Base-by-base conservation (phyloP, 2,888 invertebrate species). In the Protophormia terraenovae region DNA sequence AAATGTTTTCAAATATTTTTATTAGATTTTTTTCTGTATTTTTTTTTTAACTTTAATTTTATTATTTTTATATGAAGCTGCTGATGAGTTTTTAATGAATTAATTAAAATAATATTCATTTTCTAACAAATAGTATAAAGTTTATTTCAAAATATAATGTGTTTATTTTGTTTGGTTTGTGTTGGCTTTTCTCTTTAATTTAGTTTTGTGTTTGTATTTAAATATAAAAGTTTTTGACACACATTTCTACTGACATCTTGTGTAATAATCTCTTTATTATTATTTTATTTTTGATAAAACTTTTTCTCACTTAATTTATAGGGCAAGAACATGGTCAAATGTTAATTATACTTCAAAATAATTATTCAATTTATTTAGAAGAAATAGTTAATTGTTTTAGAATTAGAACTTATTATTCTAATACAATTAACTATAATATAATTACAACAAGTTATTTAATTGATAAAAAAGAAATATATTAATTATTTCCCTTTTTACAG, bases 41-140 rank as follows among this genome's bases (percentile, higher is more conserved):
- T 16, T 22, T 50, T 29, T n/a, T 8, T 75, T 84, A 29, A 27
- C 60, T 60, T 71, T n/a, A 62, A 24, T 60, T 81, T 19, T 38
- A 16, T 69, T 55, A 71, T 58, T 24, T 27, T 32, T 58, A n/a
- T n/a, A n/a, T n/a, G n/a, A n/a, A n/a, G 27, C 67, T 67, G 72
- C 29, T 77, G 41, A 67, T 78, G 75, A 82, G 78, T 82, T 85
- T 85, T 79, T 82, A 79, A 85, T 85, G 85, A 82, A 79, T 82
- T 82, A 78, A 85, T 85, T 82, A 85, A 85, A 81, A 75, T 35
- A 45, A 71, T 60, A 82, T 66, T 76, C 19, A n/a, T n/a, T n/a
- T n/a, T n/a, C n/a, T n/a, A n/a, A n/a, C 27, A 27, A 19, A 72
- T 45, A 72, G 38, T 58, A 32, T 47, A 71, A 75, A 82, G 55